Evolutionary conservation across 1,140 invertebrate species (phyloP).

Genomic region (Drosophila repleta): DNA sequence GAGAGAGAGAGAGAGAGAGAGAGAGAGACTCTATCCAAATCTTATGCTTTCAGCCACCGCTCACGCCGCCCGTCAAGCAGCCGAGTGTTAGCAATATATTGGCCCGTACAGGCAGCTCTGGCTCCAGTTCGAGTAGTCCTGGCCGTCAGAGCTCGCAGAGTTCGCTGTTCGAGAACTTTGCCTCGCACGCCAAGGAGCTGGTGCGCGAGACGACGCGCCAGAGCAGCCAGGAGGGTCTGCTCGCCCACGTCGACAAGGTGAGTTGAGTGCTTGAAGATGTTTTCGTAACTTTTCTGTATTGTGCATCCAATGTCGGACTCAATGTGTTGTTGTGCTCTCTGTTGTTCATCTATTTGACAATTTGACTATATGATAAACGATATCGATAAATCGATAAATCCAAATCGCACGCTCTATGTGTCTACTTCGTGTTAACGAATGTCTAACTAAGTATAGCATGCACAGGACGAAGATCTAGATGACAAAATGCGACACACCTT

Average conservation of each 20-base stretch:
- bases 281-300: neutral
- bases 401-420: conserved; percentile 50
- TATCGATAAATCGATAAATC: conserved; percentile 11
- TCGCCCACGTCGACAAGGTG: conserved; percentile 96
- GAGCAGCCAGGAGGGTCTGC: conserved; percentile 93
- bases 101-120: conserved; percentile 88
- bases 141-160: conserved; percentile 90
- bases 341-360: conserved; percentile 29
- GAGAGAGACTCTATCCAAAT: no score
- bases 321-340: conserved; percentile 60
- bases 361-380: neutral
- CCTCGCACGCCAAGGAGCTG: conserved; percentile 93
- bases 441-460: conserved; percentile 65
- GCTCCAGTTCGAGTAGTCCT: conserved; percentile 84
- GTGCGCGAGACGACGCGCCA: conserved; percentile 93
- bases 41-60: conserved; percentile 70
- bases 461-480: conserved; percentile 80
- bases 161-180: conserved; percentile 93
- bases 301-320: conserved; percentile 27
- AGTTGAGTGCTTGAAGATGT: conserved; percentile 7
- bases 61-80: conserved; percentile 86
- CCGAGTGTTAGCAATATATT: conserved; percentile 88
- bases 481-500: conserved; percentile 85
- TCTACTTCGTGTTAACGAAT: conserved; percentile 36
- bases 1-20: no score